Evolutionary conservation across 1,140 invertebrate species (phyloP), one percentile per base, ranked within the genome.

Genomic region (Habropoda laboriosa): DNA sequence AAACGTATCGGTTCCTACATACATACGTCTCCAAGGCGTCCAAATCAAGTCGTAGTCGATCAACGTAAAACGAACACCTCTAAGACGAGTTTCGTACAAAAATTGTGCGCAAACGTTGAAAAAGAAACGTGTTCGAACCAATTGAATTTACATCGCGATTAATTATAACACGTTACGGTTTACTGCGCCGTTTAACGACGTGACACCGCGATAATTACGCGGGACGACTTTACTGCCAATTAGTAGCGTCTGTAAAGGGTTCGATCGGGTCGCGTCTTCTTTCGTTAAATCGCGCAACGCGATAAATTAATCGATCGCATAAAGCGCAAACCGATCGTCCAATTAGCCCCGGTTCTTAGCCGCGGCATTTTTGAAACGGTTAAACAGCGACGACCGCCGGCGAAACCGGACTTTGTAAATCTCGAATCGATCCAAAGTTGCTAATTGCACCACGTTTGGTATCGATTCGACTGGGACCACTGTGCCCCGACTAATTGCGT

Each of bases 191-290:
- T 47, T 73, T 73, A 64, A 57, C 40, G 70, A 66, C 6, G 82
- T 51, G 86, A 81, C n/a, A 80, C 35, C 81, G 79, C 85, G 78
- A 91, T 84, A 83, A 88, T 80, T 79, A 87, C 83, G 82, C 84
- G 85, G 45, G 18, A 0, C 10, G 18, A 61, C 0, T 32, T 58
- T 45, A 68, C 10, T 30, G 49, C 18, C 24, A 58, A 70, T 77
- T 77, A 77, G 35, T 27, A 49, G 8, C 7, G 21, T 32, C n/a
- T n/a, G n/a, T n/a, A n/a, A 66, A 7, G 13, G 10, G 21, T 21
- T 2, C 74, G 16, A 35, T 67, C 40, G 16, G 10, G 0, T 4
- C 18, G 32, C 10, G 35, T 51, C 40, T 35, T 8, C 16, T 40
- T n/a, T 27, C 8, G 7, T n/a, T 27, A 32, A 78, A 71, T 61